phyloP scores from a whole-genome alignment of 2,888 invertebrate genomes.

The Chrysolina americana region DNA sequence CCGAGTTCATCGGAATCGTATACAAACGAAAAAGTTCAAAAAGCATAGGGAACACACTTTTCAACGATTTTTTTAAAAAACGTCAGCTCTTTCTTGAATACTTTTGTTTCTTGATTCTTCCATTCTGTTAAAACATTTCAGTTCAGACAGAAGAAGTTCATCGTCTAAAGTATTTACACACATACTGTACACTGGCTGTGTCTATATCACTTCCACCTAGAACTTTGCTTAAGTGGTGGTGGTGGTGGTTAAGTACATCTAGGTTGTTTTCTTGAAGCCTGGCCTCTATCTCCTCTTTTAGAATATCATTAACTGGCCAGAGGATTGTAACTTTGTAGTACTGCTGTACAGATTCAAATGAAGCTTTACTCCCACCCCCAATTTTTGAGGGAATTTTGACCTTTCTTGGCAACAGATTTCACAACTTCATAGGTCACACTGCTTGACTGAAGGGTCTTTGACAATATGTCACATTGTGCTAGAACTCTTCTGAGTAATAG shows the following conservation, averaged over 20 bases:
- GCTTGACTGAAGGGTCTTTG: conserved; percentile 29
- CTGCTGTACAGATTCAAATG: neutral
- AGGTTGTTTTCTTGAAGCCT: neutral
- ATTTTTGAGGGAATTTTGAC: conserved; percentile 12
- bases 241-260: too few relatives aligned
- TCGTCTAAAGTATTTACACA: neutral
- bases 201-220: neutral
- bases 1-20: too few relatives aligned
- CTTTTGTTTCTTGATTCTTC: neutral
- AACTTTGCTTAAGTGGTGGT: too few relatives aligned
- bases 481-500: conserved; percentile 34
- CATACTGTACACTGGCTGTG: neutral
- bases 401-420: conserved; percentile 20
- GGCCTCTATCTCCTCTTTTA: neutral
- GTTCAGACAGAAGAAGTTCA: neutral
- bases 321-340: conserved; percentile 23
- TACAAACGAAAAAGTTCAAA: too few relatives aligned
- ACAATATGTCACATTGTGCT: conserved; percentile 31
- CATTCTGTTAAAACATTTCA: neutral
- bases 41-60: neutral
- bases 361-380: conserved; percentile 9
- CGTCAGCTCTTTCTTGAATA: neutral
- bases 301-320: conserved; percentile 17
- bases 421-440: conserved; percentile 34
- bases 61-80: neutral